Conservation (phyloP, 2,888 invertebrate genomes). For the Lampropteryx suffumata region DNA sequence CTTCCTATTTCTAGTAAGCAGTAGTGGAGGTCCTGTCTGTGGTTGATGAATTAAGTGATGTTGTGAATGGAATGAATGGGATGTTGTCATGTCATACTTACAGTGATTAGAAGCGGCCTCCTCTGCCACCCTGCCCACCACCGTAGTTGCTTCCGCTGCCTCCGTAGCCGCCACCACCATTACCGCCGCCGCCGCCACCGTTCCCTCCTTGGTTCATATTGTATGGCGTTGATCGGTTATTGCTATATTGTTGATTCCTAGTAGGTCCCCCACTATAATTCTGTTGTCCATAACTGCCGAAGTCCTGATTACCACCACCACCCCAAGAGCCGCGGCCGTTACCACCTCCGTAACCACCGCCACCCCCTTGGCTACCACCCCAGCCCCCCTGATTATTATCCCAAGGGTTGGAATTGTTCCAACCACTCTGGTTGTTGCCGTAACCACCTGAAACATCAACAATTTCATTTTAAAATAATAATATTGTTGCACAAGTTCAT, state of each 20-base stretch:
- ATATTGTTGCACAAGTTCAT: slow-evolving; percentile 17
- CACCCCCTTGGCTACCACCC: slow-evolving; percentile 55
- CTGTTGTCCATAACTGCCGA: slow-evolving; percentile 92
- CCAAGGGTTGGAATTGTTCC: slow-evolving; percentile 77
- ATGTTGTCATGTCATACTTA: slow-evolving; percentile 48
- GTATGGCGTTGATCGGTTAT: slow-evolving; percentile 87
- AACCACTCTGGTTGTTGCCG: slow-evolving; percentile 82
- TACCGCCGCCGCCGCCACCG: slow-evolving; percentile 69
- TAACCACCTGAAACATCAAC: slow-evolving; percentile 69
- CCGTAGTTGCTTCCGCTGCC: slow-evolving; percentile 66
- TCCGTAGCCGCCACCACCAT: slow-evolving; percentile 45
- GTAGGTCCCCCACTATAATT: slow-evolving; percentile 94
- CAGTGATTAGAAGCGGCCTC: slow-evolving; percentile 61
- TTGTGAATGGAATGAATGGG: slow-evolving; percentile 34
- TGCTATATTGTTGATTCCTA: slow-evolving; percentile 88
- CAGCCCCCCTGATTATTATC: slow-evolving; percentile 83
- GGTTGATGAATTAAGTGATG: slow-evolving; percentile 40
- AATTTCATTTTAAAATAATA: slow-evolving; percentile 19
- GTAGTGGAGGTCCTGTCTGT: slow-evolving; percentile 22
- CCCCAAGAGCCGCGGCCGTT: slow-evolving; percentile 78
- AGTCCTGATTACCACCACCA: slow-evolving; percentile 85
- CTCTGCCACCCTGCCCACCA: slow-evolving; percentile 71
- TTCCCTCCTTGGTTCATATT: slow-evolving; percentile 85
- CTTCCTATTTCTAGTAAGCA: slow-evolving; percentile 45
- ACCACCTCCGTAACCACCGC: slow-evolving; percentile 72